Base-by-base conservation (phyloP, 2,797 vertebrate genomes). In the Smutsia temminckii region DNA sequence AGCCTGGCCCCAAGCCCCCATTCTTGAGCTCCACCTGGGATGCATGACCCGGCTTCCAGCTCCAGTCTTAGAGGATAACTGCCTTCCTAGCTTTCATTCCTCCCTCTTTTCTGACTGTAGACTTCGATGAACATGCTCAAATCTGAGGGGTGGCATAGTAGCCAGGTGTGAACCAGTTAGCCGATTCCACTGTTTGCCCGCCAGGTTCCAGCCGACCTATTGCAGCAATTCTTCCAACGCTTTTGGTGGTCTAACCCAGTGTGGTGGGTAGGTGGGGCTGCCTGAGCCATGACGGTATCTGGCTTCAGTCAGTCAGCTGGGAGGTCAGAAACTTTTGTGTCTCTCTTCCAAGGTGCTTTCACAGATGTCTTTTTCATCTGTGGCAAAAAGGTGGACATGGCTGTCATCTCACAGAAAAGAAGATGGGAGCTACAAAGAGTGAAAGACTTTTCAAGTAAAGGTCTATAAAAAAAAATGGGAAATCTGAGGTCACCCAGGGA, bases 321-420 rank as follows among this genome's bases (percentile, higher is more conserved):
- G 69, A 71, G 74, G 55, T 46, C 68, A 40, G 63, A 37, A 40
- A 63, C 34, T 93, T 89, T 72, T 25, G 49, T 49, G 57, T 32
- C 17, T 85, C 40, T 91, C 92, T 61, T 78, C 64, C 42, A 78
- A 80, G 63, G 53, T 88, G 42, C 66, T 91, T 92, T 78, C 57
- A 64, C 64, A 64, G 71, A 61, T 37, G 57, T 32, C n/a, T 92
- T 85, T n/a, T 21, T 93, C 72, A 66, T 77, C 83, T 69, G 25
- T 57, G 29, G 91, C 49, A 23, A 64, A 66, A 95, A 69, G 55
- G 74, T 72, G 17, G 51, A 23, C 32, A 6, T 40, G 40, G 40
- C 51, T 94, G 29, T 93, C 72, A 69, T 95, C 78, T 92, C 85
- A 77, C 8, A 88, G 77, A 85, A 69, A 85, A 94, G 79, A 91